phyloP scores from a whole-genome alignment of 2,113 vertebrate species.

The Perca fluviatilis region DNA sequence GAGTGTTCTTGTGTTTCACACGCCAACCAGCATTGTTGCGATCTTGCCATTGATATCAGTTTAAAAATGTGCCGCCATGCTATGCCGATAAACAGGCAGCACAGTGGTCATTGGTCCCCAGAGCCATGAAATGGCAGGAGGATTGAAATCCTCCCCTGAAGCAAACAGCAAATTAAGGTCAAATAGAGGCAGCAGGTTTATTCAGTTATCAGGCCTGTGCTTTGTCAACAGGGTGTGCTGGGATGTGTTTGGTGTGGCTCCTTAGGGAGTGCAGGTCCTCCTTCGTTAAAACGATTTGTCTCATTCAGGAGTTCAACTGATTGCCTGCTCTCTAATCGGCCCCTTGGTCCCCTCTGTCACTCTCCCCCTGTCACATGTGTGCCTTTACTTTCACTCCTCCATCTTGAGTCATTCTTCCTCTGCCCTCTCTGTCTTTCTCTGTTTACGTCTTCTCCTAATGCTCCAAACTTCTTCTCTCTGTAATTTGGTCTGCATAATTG shows the following conservation, averaged over 20 bases:
- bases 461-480: constrained; percentile 55
- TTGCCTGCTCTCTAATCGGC: constrained; percentile 58
- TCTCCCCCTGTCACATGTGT: constrained; percentile 44
- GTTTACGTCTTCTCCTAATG: constrained; percentile 51
- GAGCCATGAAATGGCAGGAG: constrained; percentile 60
- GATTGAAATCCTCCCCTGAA: constrained; percentile 63
- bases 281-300: constrained; percentile 45
- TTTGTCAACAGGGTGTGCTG: constrained; percentile 69
- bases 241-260: constrained; percentile 59
- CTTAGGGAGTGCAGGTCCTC: constrained; percentile 42
- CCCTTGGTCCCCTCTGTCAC: constrained; percentile 26
- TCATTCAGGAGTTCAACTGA: constrained; percentile 49
- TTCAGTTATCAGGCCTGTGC: constrained; percentile 55
- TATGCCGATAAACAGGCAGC: constrained; percentile 41
- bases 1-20: constrained; percentile 31
- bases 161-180: constrained; percentile 63
- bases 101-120: constrained; percentile 55
- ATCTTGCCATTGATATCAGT: constrained; percentile 12
- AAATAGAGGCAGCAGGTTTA: constrained; percentile 64
- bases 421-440: constrained; percentile 27
- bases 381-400: constrained; percentile 46
- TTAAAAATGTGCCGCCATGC: constrained; percentile 42
- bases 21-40: constrained; percentile 2
- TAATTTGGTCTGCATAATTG: constrained; percentile 78
- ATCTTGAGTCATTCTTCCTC: constrained; percentile 44